Evolutionary conservation across 1,140 invertebrate genomes (phyloP).

Genomic region (Euwallacea similis): DNA sequence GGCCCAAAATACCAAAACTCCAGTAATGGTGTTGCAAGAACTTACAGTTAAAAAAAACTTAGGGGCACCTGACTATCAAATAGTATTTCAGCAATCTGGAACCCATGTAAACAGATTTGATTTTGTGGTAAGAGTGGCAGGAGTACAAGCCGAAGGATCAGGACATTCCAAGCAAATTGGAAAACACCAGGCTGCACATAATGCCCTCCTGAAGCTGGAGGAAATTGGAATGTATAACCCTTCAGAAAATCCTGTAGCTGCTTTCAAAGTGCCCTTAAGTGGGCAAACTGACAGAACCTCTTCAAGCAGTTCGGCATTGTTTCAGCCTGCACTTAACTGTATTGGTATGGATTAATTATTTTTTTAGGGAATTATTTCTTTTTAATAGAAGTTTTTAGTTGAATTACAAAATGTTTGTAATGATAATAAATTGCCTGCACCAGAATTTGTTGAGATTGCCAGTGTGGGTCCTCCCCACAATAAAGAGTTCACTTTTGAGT

Average conservation of each 20-base stretch:
- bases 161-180: constrained; percentile 48
- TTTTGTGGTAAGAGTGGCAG: constrained; percentile 59
- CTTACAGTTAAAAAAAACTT: constrained; percentile 63
- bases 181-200: constrained; percentile 47
- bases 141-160: constrained; percentile 55
- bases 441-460: constrained; percentile 63
- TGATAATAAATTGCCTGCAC: constrained; percentile 64
- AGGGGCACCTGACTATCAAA: constrained; percentile 66
- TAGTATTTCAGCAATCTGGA: constrained; percentile 60
- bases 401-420: constrained; percentile 59
- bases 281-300: constrained; percentile 31
- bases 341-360: constrained; percentile 33
- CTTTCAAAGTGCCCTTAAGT: constrained; percentile 33
- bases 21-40: constrained; percentile 74
- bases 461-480: constrained; percentile 74
- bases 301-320: constrained; percentile 59
- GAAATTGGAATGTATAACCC: constrained; percentile 41
- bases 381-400: constrained; percentile 25
- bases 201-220: constrained; percentile 42
- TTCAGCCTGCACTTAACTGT: constrained; percentile 57
- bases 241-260: constrained; percentile 30
- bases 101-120: constrained; percentile 73
- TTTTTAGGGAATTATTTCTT: not conserved
- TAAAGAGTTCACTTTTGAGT: constrained; percentile 68
- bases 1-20: constrained; percentile 59